A percentile compares a stretch with the other conserved stretches of the same genome.
Conservation (phyloP, 2,113 vertebrate genomes). For the Cygnus buccinator region DNA sequence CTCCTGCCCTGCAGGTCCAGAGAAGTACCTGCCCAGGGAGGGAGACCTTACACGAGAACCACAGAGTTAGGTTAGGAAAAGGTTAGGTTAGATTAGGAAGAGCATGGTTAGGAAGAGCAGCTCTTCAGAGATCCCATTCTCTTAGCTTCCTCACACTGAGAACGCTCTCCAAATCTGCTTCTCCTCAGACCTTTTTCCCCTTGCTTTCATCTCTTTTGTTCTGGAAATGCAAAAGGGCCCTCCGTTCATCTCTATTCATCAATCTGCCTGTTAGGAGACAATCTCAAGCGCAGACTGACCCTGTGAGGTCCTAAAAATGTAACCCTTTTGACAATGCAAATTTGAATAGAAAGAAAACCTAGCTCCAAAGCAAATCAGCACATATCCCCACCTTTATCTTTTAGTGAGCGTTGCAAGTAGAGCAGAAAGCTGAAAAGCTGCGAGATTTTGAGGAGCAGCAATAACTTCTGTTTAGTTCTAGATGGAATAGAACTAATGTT, state of each 20-base stretch:
- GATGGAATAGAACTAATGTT: neutral
- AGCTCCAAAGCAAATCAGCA: neutral
- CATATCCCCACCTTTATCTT: neutral
- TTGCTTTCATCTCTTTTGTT: neutral
- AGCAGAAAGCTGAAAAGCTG: neutral
- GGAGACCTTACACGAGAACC: neutral
- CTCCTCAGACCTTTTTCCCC: neutral
- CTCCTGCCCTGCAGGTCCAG: neutral
- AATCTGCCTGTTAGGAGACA: neutral
- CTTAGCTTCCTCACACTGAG: neutral
- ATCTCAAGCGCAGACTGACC: neutral
- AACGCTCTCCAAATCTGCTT: neutral
- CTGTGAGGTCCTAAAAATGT: neutral
- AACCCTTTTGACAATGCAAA: neutral
- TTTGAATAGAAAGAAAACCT: neutral
- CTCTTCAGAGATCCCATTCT: neutral
- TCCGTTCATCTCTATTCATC: neutral
- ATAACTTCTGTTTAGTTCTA: neutral
- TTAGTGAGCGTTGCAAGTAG: neutral
- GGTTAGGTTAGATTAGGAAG: too few species aligned
- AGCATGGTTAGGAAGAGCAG: neutral
- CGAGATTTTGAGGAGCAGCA: neutral
- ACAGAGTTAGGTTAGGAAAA: neutral
- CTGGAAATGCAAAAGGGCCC: neutral
- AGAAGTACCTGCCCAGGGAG: neutral